Evolutionary conservation across 64 coral and sea anemone genomes (phyloP).

Genomic region (Cladopsammia gracilis): DNA sequence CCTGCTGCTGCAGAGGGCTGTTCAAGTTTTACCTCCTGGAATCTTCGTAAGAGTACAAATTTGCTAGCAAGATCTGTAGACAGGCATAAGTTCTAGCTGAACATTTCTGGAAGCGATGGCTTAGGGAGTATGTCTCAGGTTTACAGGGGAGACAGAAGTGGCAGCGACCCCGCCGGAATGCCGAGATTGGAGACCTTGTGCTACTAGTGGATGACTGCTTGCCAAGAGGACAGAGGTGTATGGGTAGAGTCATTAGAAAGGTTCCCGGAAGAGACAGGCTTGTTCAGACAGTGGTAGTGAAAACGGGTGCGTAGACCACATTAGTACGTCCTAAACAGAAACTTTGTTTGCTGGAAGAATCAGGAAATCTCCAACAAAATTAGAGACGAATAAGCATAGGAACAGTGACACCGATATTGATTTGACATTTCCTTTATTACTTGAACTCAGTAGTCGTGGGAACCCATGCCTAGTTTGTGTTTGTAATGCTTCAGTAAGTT

Average conservation of each 20-base stretch:
- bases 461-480: background rate
- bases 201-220: conserved; percentile 26
- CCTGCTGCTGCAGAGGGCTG: conserved; percentile 10
- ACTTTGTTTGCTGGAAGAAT: conserved; percentile 34
- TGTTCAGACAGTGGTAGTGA: conserved; percentile 32
- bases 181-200: conserved; percentile 55
- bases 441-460: background rate
- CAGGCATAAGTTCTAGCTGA: conserved; percentile 12
- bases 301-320: background rate
- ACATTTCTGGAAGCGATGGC: conserved; percentile 53
- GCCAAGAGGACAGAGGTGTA: conserved; percentile 16
- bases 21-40: conserved; percentile 28
- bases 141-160: conserved; percentile 70
- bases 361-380: background rate
- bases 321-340: conserved; percentile 41
- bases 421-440: background rate
- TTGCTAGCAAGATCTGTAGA: conserved; percentile 24
- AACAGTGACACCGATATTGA: conserved; percentile 29
- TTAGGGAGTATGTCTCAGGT: conserved; percentile 20
- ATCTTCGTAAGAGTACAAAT: conserved; percentile 25
- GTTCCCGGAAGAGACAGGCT: conserved; percentile 26
- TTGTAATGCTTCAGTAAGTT: conserved; percentile 27
- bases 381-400: background rate
- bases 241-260: conserved; percentile 21
- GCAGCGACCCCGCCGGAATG: conserved; percentile 32